Evolutionary conservation across 2,888 invertebrate genomes (phyloP).

Genomic region (Netelia fuscicornis): DNA sequence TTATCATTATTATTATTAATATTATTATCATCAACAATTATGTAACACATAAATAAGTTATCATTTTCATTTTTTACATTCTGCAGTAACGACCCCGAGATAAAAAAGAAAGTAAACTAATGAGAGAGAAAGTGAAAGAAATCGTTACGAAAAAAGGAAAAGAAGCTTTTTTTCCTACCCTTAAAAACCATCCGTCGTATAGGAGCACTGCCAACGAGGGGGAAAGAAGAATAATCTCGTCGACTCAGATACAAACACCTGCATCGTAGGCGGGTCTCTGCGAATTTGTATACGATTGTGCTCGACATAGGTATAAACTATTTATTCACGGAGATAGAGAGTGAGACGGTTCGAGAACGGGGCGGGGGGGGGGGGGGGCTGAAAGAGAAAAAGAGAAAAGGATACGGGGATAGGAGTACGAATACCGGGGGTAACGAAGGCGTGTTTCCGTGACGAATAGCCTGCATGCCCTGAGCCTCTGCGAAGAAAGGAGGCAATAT

Average conservation of each 20-base stretch:
- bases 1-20: no score
- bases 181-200: slow-evolving; percentile 42
- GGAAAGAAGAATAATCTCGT: slow-evolving; percentile 53
- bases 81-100: background rate
- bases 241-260: slow-evolving; percentile 60
- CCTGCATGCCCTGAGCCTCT: slow-evolving; percentile 61
- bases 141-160: background rate
- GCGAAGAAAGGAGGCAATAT: slow-evolving; percentile 40
- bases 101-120: background rate
- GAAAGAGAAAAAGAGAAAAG: background rate
- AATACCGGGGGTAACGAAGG: slow-evolving; percentile 58
- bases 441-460: slow-evolving; percentile 70
- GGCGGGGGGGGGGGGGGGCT: background rate
- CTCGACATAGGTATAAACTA: slow-evolving; percentile 62
- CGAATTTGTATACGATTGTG: slow-evolving; percentile 68
- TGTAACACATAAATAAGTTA: no score
- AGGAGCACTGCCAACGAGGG: slow-evolving; percentile 31
- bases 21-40: no score
- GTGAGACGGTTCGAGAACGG: slow-evolving; percentile 33
- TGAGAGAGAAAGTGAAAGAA: background rate
- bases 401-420: slow-evolving; percentile 1
- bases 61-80: background rate
- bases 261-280: slow-evolving; percentile 56
- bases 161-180: slow-evolving; percentile 10
- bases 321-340: slow-evolving; percentile 53